Evolutionary conservation across 2,797 vertebrate species (phyloP), one percentile per base, ranked within the genome.

Genomic region (Coranthus polyacanthus): DNA sequence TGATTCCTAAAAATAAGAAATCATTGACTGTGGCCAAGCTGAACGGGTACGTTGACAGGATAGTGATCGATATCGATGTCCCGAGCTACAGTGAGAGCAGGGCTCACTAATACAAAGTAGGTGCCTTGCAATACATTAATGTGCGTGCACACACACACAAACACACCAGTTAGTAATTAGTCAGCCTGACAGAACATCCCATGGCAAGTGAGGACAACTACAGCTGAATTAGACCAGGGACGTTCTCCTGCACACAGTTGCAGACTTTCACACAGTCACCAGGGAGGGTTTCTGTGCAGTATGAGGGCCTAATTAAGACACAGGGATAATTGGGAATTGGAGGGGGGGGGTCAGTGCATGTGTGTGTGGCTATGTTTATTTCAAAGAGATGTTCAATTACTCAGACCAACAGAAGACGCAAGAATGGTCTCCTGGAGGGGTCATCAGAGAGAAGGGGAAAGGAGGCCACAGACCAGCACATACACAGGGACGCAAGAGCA

Each of bases 291-390:
- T 79, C 80, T 15, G 42, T 74, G 68, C 76, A 56, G 82, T 76
- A 80, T 72, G 72, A 84, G 53, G 78, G 70, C 69, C 91, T 94
- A 91, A 93, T 93, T 93, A 94, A 93, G 88, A 90, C 78, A 72
- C 64, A 62, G 68, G 72, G 65, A 87, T 92, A 93, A 93, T 92
- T 92, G 81, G 77, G 81, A 83, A 73, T 75, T 45, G 13, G 64
- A 24, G 34, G 41, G 26, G n/a, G 21, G 55, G 45, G 16, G 44
- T 47, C 9, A 22, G 26, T 54, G 42, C 12, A 7, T 63, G 50
- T 59, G 52, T 63, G 72, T 56, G 72, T 44, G 53, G 41, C 36
- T 55, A 47, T 79, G 71, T 84, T 84, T 81, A 71, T 85, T 87
- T 91, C 80, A 81, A 88, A 85, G 75, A 83, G 68, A 84, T 73